Percentiles rank a stretch among this genome's conserved stretches.
These are phyloP conservation scores for Habropoda laboriosa DNA, from an alignment of 1,140 invertebrate genomes.

Conservation along the genomic window DNA sequence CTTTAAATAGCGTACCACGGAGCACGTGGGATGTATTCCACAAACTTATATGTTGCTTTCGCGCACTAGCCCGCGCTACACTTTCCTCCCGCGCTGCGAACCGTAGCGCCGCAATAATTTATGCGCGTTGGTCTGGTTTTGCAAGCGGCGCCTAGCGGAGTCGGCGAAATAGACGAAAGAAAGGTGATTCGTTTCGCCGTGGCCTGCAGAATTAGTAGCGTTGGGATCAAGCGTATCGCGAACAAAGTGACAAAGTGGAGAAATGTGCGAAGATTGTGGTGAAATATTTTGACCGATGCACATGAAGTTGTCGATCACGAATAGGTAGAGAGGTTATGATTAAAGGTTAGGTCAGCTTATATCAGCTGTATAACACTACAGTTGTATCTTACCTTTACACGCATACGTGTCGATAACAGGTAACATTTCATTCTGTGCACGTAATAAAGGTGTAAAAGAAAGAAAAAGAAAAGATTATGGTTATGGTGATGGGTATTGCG, in stretches of 20 bases:
- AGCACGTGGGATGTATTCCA: conserved; percentile 34
- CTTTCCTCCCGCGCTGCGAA: conserved; percentile 12
- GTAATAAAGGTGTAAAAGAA: too few species aligned
- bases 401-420: too few species aligned
- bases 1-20: conserved; percentile 1
- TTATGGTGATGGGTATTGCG: too few species aligned
- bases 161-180: conserved; percentile 18
- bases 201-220: neutral
- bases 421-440: too few species aligned
- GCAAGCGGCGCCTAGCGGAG: conserved; percentile 47
- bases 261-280: too few species aligned
- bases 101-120: conserved; percentile 25
- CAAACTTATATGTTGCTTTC: neutral
- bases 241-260: neutral
- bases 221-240: neutral
- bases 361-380: too few species aligned
- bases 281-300: too few species aligned
- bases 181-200: conserved; percentile 9
- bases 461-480: too few species aligned
- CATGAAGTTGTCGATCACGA: too few species aligned
- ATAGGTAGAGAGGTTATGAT: too few species aligned
- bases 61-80: conserved; percentile 7
- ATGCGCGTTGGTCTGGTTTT: conserved; percentile 43
- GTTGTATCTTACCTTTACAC: too few species aligned
- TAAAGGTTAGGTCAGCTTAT: too few species aligned